Evolutionary conservation across 2,113 vertebrate genomes (phyloP).

Genomic region (Spea bombifrons): DNA sequence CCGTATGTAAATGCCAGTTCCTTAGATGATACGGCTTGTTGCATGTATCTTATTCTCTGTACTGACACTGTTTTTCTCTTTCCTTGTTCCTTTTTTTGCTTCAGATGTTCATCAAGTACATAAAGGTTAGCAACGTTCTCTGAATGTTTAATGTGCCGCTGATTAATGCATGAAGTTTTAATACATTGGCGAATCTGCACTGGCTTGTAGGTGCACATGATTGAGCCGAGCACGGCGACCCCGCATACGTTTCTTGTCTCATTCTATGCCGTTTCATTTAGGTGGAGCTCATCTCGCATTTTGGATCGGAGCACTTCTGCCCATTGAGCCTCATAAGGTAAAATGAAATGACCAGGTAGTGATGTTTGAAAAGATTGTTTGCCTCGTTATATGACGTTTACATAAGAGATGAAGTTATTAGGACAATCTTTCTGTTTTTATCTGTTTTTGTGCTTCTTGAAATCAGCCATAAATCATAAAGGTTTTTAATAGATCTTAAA

Average conservation of each 20-base stretch:
- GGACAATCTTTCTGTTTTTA: too few relatives aligned
- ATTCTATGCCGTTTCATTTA: constrained; percentile 58
- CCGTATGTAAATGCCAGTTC: constrained; percentile 49
- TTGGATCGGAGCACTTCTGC: constrained; percentile 97
- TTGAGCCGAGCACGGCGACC: background rate
- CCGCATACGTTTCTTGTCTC: background rate
- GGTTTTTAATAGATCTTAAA: too few relatives aligned
- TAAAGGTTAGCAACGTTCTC: constrained; percentile 96
- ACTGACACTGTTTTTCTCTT: constrained; percentile 79
- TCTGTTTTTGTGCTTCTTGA: too few relatives aligned
- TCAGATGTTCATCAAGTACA: constrained; percentile 99
- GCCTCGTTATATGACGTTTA: too few relatives aligned
- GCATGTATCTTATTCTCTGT: constrained; percentile 76
- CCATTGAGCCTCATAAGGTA: constrained; percentile 98
- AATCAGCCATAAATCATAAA: too few relatives aligned
- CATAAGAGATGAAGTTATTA: too few relatives aligned
- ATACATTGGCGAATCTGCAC: constrained; percentile 1
- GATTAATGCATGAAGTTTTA: constrained; percentile 67
- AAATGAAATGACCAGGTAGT: constrained; percentile 1
- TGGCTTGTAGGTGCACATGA: constrained; percentile 22
- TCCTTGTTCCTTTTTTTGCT: constrained; percentile 76
- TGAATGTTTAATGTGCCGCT: constrained; percentile 62
- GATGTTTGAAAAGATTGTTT: too few relatives aligned
- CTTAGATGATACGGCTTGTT: constrained; percentile 64
- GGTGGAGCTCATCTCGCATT: constrained; percentile 95